phyloP scores from a whole-genome alignment of 2,888 invertebrate genomes.

The Marasmarcha lunaedactyla region DNA sequence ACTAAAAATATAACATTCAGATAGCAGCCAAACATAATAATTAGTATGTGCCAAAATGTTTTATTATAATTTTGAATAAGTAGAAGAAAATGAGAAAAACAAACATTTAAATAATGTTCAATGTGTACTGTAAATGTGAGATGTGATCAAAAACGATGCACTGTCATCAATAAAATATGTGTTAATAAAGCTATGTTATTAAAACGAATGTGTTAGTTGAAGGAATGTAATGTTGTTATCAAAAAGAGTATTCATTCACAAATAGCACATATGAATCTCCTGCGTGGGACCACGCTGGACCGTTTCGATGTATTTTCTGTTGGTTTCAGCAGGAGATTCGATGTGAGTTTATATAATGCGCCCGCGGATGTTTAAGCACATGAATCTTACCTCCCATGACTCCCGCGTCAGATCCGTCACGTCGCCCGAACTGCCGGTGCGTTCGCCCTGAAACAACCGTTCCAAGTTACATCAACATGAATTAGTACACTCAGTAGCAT shows the following conservation, averaged over 20 bases:
- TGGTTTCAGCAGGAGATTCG: too few relatives aligned
- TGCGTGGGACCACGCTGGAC: too few relatives aligned
- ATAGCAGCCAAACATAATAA: too few relatives aligned
- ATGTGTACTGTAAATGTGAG: constrained; percentile 59
- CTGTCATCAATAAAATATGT: constrained; percentile 34
- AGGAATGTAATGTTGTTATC: constrained; percentile 13
- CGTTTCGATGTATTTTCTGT: too few relatives aligned
- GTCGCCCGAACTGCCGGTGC: constrained; percentile 78
- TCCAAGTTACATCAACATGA: constrained; percentile 11
- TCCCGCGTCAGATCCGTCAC: constrained; percentile 86
- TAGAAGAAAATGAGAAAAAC: too few relatives aligned
- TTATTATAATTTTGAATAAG: too few relatives aligned
- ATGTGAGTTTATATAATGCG: too few relatives aligned
- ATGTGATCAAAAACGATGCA: constrained; percentile 38
- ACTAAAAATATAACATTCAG: too few relatives aligned
- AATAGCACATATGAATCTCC: constrained; percentile 4
- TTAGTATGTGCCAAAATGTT: too few relatives aligned
- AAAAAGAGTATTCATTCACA: constrained; percentile 9
- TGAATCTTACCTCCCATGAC: constrained; percentile 89
- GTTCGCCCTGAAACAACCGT: constrained; percentile 49
- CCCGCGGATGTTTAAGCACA: too few relatives aligned
- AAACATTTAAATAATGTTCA: constrained; percentile 32
- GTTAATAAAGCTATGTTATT: constrained; percentile 25
- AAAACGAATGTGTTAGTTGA: constrained; percentile 28
- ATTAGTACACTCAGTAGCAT: constrained; percentile 12